Percentiles rank a stretch among this genome's conserved stretches.
Conservation (phyloP, 92 coral and sea anemone genomes). For the Zoanthus sansibaricus region DNA sequence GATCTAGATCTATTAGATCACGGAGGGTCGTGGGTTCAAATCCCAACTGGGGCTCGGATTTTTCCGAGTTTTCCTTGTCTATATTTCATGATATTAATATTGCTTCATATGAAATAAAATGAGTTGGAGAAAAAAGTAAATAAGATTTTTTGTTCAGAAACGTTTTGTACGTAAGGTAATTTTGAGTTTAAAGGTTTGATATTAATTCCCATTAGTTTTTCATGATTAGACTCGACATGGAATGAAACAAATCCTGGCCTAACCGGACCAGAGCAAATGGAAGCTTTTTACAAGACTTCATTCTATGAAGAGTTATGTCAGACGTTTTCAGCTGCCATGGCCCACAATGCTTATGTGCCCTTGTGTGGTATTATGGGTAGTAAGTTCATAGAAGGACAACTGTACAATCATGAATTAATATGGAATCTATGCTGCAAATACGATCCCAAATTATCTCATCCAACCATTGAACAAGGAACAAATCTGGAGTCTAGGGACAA, state of each 20-base stretch:
- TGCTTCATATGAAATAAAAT: too few species aligned
- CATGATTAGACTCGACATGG: neutral
- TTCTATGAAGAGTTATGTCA: slow-evolving; percentile 83
- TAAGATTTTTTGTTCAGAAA: neutral
- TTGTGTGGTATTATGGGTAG: slow-evolving; percentile 95
- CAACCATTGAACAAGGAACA: slow-evolving; percentile 27
- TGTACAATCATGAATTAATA: slow-evolving; percentile 92
- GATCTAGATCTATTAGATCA: too few species aligned
- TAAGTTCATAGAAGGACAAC: slow-evolving; percentile 83
- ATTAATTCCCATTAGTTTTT: neutral
- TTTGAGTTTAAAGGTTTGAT: neutral
- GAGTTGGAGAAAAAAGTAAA: neutral
- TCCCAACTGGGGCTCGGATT: too few species aligned
- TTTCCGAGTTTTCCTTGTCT: too few species aligned
- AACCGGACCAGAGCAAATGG: slow-evolving; percentile 53
- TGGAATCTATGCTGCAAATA: slow-evolving; percentile 96
- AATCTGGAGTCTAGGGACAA: slow-evolving; percentile 2
- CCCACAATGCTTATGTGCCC: slow-evolving; percentile 90
- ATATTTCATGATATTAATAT: too few species aligned
- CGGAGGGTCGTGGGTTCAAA: too few species aligned
- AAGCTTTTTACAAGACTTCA: slow-evolving; percentile 71
- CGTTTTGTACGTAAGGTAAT: too few species aligned
- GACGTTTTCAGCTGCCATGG: slow-evolving; percentile 94
- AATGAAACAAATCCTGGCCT: neutral
- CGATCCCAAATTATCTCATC: slow-evolving; percentile 67